Base-by-base conservation (phyloP, 2,888 invertebrate genomes). In the Pilophorus perplexus region DNA sequence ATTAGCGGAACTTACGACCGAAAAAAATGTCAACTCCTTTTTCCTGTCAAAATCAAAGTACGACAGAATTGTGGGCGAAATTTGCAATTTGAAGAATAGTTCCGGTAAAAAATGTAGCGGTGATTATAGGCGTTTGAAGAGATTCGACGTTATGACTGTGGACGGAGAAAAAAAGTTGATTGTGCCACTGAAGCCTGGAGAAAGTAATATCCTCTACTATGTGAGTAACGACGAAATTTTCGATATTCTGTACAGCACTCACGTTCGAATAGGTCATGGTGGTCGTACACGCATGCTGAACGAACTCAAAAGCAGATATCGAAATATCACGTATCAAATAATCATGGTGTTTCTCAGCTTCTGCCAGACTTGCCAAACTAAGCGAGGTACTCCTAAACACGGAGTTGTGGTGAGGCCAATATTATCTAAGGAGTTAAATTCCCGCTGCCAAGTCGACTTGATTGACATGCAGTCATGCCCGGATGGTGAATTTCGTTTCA, bases 231-330 rank as follows among this genome's bases (percentile, higher is more conserved):
- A 40, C 3, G 40, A 40, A 40, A 12, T 40, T 12, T 40, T 40
- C 40, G 40, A 40, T 40, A 40, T 40, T 40, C 40, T 40, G 3
- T 40, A 40, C 40, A 40, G 12, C 12, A 12, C 40, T 40, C 40
- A 40, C 40, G 40, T 40, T 40, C 40, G 12, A 40, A 40, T 40
- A 40, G 40, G 40, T 40, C n/a, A n/a, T n/a, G n/a, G n/a, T n/a
- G n/a, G n/a, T n/a, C n/a, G n/a, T n/a, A n/a, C n/a, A n/a, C n/a
- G 40, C 40, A 40, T 40, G 40, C 40, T 40, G 40, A 40, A 40
- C 40, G 40, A 40, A 40, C 3, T 40, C 40, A 40, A 40, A 40
- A 12, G 5, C 12, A 40, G 12, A 40, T 40, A 40, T 40, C 40
- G 40, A 12, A 40, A 40, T 40, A 40, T 40, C 12, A 40, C 40